Evolutionary conservation across 2,888 invertebrate genomes (phyloP), one percentile per base, ranked within the genome.

Genomic region (Polylopha cassiicola): DNA sequence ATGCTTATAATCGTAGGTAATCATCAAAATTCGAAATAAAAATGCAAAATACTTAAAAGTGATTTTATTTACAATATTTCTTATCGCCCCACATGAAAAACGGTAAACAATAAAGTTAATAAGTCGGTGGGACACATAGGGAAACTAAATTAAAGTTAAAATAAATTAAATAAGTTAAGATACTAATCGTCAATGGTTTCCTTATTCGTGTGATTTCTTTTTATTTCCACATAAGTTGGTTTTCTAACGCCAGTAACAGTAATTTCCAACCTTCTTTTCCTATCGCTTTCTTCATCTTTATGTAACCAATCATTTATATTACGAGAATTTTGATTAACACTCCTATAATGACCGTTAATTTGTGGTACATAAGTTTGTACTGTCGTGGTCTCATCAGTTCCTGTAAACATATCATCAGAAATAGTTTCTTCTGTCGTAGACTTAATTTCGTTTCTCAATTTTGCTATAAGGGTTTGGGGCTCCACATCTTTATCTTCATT

Each of bases 321-420:
- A 44, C 53, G 55, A 0, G 60, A 58, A 46, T 73, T 72, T 44
- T 63, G 63, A 43, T 66, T 67, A 7, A 71, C 53, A 45, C 65
- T 76, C 55, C 81, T 67, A 28, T 80, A 78, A 50, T 84, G 85
- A 6, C 84, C 80, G 45, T 84, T 85, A 30, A 76, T 73, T 55
- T 75, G 80, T 2, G 80, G 81, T 10, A 78, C 74, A 32, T 77
- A 79, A 0, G 73, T 76, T 43, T 61, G 59, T 14, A 49, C 46
- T 20, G 58, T 61, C 3, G 63, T 61, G 1, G 57, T 46, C 39
- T 61, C 41, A 5, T 39, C 30, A 2, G 16, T 11, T 10, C 23
- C 33, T 13, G 34, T 29, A 4, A 7, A 6, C 1, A 18, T 10
- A 4, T 32, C 26, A 31, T 47, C 41, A 6, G 37, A 16, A 15